Percentiles rank a stretch among this genome's conserved stretches.
Evolutionary conservation across 2,113 vertebrate genomes (phyloP).

Genomic region (Spheniscus mendiculus): DNA sequence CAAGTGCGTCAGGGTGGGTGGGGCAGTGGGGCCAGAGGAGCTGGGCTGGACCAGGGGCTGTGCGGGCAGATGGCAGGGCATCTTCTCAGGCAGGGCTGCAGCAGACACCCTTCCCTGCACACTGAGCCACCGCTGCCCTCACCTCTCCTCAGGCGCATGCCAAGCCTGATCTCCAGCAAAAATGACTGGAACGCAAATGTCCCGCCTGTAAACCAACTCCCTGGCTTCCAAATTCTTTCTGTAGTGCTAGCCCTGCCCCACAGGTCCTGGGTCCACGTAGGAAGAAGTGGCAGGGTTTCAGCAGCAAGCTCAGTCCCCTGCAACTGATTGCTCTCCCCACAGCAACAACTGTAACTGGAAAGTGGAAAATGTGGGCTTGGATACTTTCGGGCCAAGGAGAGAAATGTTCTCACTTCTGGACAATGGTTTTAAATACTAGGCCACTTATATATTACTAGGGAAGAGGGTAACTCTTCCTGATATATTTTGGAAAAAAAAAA

Average conservation of each 20-base stretch:
- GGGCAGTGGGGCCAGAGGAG: background rate
- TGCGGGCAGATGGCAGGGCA: background rate
- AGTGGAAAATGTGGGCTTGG: background rate
- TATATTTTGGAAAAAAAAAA: background rate
- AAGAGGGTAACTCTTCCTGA: background rate
- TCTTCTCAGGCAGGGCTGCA: background rate
- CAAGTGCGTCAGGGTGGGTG: accelerated
- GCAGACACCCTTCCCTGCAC: background rate
- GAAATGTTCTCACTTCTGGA: background rate
- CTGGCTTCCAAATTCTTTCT: background rate
- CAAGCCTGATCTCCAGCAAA: background rate
- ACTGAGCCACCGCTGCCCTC: accelerated
- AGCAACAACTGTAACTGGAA: background rate
- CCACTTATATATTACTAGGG: background rate
- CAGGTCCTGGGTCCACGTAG: accelerated
- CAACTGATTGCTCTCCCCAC: background rate
- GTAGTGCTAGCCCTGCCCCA: background rate
- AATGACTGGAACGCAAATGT: background rate
- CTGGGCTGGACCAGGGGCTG: background rate
- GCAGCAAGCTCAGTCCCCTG: background rate
- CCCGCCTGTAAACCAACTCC: background rate
- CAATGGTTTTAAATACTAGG: background rate
- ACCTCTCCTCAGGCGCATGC: background rate
- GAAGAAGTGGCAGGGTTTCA: background rate
- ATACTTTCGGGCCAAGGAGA: background rate